phyloP scores from a whole-genome alignment of 2,888 invertebrate genomes.

The Marasmarcha lunaedactyla region DNA sequence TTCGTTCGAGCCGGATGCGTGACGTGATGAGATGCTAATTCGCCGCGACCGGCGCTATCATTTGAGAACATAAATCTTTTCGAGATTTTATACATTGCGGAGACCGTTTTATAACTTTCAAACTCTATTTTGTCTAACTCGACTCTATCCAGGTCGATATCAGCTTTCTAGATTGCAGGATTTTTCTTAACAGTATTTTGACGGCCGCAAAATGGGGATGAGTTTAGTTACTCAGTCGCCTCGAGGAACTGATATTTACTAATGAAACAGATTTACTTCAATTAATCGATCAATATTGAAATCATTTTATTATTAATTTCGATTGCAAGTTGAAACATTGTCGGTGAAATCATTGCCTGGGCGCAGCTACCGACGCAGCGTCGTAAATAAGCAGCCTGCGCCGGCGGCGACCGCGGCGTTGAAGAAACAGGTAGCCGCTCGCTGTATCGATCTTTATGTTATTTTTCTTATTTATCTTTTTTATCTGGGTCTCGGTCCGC shows the following conservation, averaged over 20 bases:
- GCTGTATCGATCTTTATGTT: constrained; percentile 64
- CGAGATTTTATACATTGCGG: constrained; percentile 29
- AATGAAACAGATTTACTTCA: too few relatives aligned
- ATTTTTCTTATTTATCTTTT: constrained; percentile 66
- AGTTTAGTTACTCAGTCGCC: too few relatives aligned
- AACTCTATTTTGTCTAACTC: background rate
- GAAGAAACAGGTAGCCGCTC: constrained; percentile 66
- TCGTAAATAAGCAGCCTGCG: background rate
- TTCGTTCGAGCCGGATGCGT: constrained; percentile 50
- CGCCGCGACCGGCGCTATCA: constrained; percentile 38
- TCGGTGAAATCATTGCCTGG: background rate
- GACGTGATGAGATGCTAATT: constrained; percentile 60
- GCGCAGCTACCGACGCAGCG: background rate
- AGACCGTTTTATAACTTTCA: constrained; percentile 18
- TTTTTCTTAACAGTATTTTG: too few relatives aligned
- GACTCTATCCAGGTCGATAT: background rate
- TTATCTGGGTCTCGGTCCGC: constrained; percentile 54
- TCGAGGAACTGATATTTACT: too few relatives aligned
- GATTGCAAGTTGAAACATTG: background rate
- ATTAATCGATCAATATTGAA: too few relatives aligned
- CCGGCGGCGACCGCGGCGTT: constrained; percentile 39
- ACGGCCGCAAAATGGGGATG: too few relatives aligned
- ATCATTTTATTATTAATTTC: too few relatives aligned
- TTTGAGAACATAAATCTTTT: constrained; percentile 40
- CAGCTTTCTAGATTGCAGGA: background rate